phyloP scores from a whole-genome alignment of 2,113 vertebrate genomes.

The Dromas ardeola region DNA sequence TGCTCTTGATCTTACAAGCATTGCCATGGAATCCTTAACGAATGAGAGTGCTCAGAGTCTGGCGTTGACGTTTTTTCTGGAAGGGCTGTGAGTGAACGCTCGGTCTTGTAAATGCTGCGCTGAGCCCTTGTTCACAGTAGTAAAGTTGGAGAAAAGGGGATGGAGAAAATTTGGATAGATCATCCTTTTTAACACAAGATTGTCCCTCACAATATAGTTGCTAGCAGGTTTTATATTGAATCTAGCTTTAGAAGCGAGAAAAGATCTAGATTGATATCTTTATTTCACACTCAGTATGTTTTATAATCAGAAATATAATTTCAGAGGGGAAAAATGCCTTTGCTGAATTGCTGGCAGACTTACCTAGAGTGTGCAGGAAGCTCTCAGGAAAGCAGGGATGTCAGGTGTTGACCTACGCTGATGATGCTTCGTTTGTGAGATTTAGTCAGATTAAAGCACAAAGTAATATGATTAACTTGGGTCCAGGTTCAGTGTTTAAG shows the following conservation, averaged over 20 bases:
- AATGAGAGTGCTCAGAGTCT: not conserved
- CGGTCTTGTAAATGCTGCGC: not conserved
- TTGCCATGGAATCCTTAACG: not conserved
- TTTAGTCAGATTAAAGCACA: not conserved
- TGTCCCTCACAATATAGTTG: not conserved
- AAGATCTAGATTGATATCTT: not conserved
- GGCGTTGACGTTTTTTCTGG: not conserved
- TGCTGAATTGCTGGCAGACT: not conserved
- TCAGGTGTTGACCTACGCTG: not conserved
- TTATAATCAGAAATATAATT: not conserved
- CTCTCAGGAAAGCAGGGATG: not conserved
- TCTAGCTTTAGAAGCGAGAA: not conserved
- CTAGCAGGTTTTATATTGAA: not conserved
- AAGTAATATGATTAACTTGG: slow-evolving; percentile 7
- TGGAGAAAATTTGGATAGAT: not conserved
- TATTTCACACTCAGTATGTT: not conserved
- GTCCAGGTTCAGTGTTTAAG: not conserved
- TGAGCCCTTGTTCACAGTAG: not conserved
- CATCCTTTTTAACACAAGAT: not conserved
- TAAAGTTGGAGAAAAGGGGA: not conserved
- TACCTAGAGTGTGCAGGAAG: not conserved
- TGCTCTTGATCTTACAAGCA: not conserved
- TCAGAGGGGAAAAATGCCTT: not conserved
- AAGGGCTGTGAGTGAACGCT: not conserved
- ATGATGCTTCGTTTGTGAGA: not conserved